These are phyloP conservation scores for Xenops minutus DNA, from an alignment of 2,797 vertebrate genomes.

Conservation along the genomic window DNA sequence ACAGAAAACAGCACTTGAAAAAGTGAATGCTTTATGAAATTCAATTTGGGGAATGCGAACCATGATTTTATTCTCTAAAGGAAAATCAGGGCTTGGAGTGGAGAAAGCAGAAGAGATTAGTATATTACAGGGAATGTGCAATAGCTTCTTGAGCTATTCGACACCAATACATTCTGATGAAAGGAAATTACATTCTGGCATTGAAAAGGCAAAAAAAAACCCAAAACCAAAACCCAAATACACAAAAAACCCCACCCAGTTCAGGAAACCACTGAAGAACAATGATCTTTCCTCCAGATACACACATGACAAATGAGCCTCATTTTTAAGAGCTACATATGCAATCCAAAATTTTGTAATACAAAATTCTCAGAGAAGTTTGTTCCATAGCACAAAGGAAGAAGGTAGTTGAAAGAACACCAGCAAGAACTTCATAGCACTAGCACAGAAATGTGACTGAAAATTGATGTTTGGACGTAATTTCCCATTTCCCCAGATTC, in stretches of 20 bases:
- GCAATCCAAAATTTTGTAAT: neutral
- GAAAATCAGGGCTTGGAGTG: neutral
- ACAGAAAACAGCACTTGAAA: neutral
- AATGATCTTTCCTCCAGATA: neutral
- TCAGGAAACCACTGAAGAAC: neutral
- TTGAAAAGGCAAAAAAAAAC: neutral
- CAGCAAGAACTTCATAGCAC: neutral
- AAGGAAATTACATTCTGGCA: constrained; percentile 39
- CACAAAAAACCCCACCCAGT: neutral
- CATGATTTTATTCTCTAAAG: neutral
- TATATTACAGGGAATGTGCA: neutral
- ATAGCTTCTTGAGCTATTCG: neutral
- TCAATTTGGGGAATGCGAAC: neutral
- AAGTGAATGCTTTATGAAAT: neutral
- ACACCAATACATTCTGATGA: constrained; percentile 16
- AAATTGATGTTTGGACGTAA: neutral
- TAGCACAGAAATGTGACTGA: neutral
- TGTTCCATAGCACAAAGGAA: neutral
- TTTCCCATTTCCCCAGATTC: neutral
- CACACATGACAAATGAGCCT: neutral
- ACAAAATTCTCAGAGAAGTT: neutral
- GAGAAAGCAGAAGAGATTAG: neutral
- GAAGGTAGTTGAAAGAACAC: neutral
- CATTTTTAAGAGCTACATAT: neutral
- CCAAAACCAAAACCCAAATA: neutral